These are phyloP conservation scores for Orgyia antiqua DNA, from an alignment of 2,888 invertebrate species.

Conservation along the genomic window DNA sequence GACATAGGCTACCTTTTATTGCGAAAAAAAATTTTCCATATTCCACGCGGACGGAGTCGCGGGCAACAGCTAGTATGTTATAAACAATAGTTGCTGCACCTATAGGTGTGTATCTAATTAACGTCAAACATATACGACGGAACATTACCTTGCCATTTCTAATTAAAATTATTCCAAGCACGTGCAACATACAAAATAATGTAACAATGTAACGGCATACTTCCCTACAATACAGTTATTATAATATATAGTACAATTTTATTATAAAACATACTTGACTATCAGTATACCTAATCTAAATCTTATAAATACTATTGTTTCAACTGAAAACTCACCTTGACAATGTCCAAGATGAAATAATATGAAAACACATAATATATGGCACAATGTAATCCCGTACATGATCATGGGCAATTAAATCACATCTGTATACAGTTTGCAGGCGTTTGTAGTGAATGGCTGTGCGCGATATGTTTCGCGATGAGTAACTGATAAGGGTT, in stretches of 20 bases:
- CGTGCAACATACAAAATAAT: constrained; percentile 3
- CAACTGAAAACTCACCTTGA: constrained; percentile 51
- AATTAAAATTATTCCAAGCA: not conserved
- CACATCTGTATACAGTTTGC: constrained; percentile 46
- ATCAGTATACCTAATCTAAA: constrained; percentile 4
- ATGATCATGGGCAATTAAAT: constrained; percentile 45
- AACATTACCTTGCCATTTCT: no score
- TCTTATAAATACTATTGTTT: constrained; percentile 4
- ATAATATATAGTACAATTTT: constrained; percentile 3
- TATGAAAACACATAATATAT: constrained; percentile 37
- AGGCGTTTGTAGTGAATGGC: constrained; percentile 44
- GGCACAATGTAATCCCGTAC: constrained; percentile 44
- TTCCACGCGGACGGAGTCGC: no score
- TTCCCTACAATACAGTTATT: constrained; percentile 7
- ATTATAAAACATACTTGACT: constrained; percentile 1
- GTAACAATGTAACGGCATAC: constrained; percentile 8
- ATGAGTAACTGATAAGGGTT: constrained; percentile 65
- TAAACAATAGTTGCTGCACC: no score
- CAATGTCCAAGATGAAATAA: constrained; percentile 42
- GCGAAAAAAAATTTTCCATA: no score
- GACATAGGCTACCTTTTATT: no score
- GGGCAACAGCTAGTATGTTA: no score
- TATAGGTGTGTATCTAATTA: no score
- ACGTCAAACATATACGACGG: no score
- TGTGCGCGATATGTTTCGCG: constrained; percentile 62